Conservation (phyloP, 2,113 vertebrate species). For the Nyctereutes procyonoides region DNA sequence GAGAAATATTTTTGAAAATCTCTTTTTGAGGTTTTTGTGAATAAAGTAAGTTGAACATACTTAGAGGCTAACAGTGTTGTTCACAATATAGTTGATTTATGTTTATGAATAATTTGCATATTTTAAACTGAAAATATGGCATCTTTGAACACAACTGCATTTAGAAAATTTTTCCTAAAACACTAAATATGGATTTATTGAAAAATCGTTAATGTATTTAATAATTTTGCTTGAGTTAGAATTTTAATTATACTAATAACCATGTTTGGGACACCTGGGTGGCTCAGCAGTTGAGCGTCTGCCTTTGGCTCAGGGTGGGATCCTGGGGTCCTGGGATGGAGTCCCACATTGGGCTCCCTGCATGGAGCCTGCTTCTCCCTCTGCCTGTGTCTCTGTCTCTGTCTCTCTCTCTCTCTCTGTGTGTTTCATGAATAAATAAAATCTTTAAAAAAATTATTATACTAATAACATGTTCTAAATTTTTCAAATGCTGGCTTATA, state of each 20-base stretch:
- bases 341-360: too few species aligned
- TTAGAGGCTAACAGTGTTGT: background rate
- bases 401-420: too few species aligned
- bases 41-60: background rate
- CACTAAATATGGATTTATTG: background rate
- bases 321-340: too few species aligned
- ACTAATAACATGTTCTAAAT: background rate
- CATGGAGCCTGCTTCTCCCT: too few species aligned
- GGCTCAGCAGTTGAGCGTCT: too few species aligned
- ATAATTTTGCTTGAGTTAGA: background rate
- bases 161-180: background rate
- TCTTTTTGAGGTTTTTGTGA: background rate
- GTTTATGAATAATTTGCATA: background rate
- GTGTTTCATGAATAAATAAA: too few species aligned
- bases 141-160: background rate
- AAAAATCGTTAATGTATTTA: fast-evolving
- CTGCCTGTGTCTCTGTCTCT: too few species aligned
- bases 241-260: background rate
- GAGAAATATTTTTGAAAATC: background rate
- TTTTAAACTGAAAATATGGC: background rate
- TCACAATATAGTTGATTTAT: background rate
- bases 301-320: too few species aligned
- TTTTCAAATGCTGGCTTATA: background rate
- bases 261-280: background rate
- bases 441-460: background rate